Evolutionary conservation across 1,140 invertebrate species (phyloP).

Genomic region (Chrysopa pallens): DNA sequence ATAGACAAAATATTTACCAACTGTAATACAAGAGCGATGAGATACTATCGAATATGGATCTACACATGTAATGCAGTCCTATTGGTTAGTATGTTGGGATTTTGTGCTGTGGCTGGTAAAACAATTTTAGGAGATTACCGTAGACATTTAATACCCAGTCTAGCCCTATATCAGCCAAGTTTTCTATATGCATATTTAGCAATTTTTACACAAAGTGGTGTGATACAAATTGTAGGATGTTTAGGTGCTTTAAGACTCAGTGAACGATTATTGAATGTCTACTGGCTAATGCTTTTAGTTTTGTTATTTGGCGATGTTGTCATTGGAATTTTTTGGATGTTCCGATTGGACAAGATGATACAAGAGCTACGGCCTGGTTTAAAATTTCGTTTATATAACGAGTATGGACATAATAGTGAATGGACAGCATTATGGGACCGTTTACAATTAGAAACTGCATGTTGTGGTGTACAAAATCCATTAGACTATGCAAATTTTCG

Average conservation of each 20-base stretch:
- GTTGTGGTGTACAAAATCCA: constrained; percentile 59
- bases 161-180: constrained; percentile 57
- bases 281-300: constrained; percentile 64
- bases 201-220: constrained; percentile 38
- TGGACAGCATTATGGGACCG: constrained; percentile 67
- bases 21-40: constrained; percentile 20
- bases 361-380: constrained; percentile 49
- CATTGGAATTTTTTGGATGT: constrained; percentile 73
- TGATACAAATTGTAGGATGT: constrained; percentile 38
- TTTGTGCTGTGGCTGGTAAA: constrained; percentile 54
- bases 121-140: constrained; percentile 51
- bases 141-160: constrained; percentile 46
- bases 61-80: constrained; percentile 80
- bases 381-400: constrained; percentile 27
- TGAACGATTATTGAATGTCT: constrained; percentile 61
- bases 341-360: constrained; percentile 57
- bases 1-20: constrained; percentile 10
- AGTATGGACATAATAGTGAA: constrained; percentile 51
- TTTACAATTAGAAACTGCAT: constrained; percentile 53
- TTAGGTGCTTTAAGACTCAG: constrained; percentile 61
- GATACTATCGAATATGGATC: constrained; percentile 83
- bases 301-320: constrained; percentile 67
- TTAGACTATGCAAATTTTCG: constrained; percentile 32
- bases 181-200: constrained; percentile 73
- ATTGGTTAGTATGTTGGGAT: constrained; percentile 60